A percentile compares a stretch with the other conserved stretches of the same genome.
Conservation (phyloP, 2,113 vertebrate species). For the Pimephales promelas region DNA sequence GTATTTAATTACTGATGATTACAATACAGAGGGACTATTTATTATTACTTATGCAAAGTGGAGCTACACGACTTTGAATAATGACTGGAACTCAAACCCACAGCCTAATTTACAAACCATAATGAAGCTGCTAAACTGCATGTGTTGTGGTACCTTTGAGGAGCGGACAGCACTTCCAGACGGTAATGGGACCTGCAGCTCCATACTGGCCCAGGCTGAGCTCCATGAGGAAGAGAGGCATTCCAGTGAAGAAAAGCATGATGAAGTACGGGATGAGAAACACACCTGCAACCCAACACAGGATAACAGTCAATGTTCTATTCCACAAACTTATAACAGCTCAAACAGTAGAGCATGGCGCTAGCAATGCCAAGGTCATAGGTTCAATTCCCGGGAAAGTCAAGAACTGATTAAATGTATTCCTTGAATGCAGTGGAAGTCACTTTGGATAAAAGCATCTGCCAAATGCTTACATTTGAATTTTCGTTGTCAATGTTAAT, state of each 20-base stretch:
- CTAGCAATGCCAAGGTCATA: too few species aligned
- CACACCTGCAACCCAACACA: conserved; percentile 69
- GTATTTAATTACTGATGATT: background rate
- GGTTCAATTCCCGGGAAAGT: too few species aligned
- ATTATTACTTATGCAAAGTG: background rate
- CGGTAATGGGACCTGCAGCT: conserved; percentile 76
- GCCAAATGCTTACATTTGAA: background rate
- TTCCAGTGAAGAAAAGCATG: conserved; percentile 80
- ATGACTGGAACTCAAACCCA: background rate
- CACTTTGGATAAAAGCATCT: background rate
- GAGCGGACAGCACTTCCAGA: conserved; percentile 87
- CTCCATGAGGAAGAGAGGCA: conserved; percentile 87
- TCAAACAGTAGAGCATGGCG: too few species aligned
- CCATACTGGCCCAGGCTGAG: conserved; percentile 84
- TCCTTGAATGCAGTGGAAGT: background rate
- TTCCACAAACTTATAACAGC: too few species aligned
- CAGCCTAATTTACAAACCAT: background rate
- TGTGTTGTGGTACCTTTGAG: conserved; percentile 77
- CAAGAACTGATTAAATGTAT: background rate
- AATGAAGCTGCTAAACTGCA: background rate
- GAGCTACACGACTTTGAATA: background rate
- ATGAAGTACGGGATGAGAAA: conserved; percentile 85
- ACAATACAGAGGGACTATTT: background rate
- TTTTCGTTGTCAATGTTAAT: background rate
- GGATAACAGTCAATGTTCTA: background rate